These are phyloP conservation scores for Temnothorax nylanderi DNA, from an alignment of 1,140 invertebrate genomes.

Conservation along the genomic window DNA sequence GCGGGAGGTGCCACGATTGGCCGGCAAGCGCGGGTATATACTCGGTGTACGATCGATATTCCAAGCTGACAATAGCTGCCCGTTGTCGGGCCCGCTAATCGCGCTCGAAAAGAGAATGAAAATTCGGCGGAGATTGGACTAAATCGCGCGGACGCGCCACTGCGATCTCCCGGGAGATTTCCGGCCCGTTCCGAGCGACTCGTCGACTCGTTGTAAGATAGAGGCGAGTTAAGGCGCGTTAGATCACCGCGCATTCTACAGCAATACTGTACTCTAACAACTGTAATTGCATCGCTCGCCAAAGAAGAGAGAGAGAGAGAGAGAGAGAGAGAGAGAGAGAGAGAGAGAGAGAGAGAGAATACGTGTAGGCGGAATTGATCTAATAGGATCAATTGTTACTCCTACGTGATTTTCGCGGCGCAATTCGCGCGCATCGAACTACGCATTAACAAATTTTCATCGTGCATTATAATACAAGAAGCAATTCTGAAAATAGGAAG, in stretches of 20 bases:
- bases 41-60: conserved; percentile 46
- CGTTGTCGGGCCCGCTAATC: neutral
- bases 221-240: neutral
- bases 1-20: neutral
- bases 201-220: neutral
- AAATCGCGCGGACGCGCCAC: neutral
- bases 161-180: neutral
- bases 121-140: neutral
- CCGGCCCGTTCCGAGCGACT: neutral
- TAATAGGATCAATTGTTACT: conserved; percentile 23
- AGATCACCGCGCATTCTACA: neutral
- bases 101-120: conserved; percentile 14
- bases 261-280: neutral
- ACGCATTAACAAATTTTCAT: neutral
- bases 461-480: neutral
- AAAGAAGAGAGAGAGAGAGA: neutral
- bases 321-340: neutral
- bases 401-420: neutral
- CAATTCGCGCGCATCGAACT: neutral
- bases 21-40: neutral
- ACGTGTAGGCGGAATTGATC: neutral
- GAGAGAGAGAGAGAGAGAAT: neutral
- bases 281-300: neutral
- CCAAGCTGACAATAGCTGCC: conserved; percentile 25
- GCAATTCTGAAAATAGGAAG: neutral